These are phyloP conservation scores for Icerya purchasi DNA, from an alignment of 2,888 invertebrate genomes.

Conservation along the genomic window DNA sequence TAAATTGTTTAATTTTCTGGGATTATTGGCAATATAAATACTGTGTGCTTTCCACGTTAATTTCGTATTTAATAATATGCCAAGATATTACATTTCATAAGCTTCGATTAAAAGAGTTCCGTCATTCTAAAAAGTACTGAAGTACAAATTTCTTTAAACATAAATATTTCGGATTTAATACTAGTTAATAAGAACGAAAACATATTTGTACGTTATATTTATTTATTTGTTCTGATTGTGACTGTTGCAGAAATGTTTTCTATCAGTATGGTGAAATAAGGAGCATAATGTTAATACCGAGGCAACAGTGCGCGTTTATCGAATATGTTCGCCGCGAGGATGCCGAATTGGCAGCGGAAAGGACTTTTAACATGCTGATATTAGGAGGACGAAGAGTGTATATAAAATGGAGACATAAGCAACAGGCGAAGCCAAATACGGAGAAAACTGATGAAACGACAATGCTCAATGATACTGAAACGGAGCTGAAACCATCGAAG, in stretches of 20 bases:
- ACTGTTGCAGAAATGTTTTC: conserved; percentile 62
- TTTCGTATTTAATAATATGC: too few species aligned
- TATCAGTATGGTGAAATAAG: conserved; percentile 98
- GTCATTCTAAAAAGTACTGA: too few species aligned
- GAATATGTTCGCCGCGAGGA: conserved; percentile 79
- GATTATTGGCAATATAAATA: too few species aligned
- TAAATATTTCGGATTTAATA: too few species aligned
- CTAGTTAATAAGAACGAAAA: too few species aligned
- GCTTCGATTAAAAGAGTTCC: too few species aligned
- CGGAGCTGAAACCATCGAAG: conserved; percentile 38
- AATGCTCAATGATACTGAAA: conserved; percentile 6
- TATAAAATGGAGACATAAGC: conserved; percentile 97
- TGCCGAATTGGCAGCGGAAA: conserved; percentile 84
- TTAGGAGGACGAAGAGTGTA: conserved; percentile 68
- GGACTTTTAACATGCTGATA: conserved; percentile 82
- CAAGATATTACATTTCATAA: too few species aligned
- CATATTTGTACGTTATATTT: too few species aligned
- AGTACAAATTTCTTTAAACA: too few species aligned
- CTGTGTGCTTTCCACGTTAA: too few species aligned
- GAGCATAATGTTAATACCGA: conserved; percentile 69
- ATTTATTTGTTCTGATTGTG: too few species aligned
- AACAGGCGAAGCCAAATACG: conserved; percentile 37
- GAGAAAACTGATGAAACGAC: background rate
- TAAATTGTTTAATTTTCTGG: too few species aligned
- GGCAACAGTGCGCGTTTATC: conserved; percentile 91